Evolutionary conservation across 2,797 vertebrate genomes (phyloP), one percentile per base, ranked within the genome.

Genomic region (Thaleichthys pacificus): DNA sequence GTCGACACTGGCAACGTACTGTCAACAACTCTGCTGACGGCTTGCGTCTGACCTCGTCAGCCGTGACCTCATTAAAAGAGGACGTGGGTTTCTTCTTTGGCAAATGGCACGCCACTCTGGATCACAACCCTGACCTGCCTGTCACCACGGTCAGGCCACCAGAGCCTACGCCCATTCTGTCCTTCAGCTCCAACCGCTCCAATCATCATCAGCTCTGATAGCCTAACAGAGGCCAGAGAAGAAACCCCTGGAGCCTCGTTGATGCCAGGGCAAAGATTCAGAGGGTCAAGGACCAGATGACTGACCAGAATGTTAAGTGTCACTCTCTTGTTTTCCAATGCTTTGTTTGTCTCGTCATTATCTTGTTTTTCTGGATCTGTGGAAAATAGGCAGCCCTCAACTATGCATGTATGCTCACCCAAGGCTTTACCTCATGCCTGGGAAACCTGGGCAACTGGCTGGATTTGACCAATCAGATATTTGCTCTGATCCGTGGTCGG

Each of bases 91-190:
- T 26, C 2, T 30, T 60, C 30, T 74, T 64, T 71, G 28, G 70
- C 17, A 78, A 76, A 82, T 75, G 72, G 61, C 65, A 69, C 76
- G 57, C 69, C 30, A 58, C n/a, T 71, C 21, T 24, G 60, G 6
- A 32, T 62, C 7, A 3, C 24, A 72, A 81, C 74, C 74, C 14
- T 81, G 73, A 54, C 54, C 24, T 32, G 58, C 35, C 51, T 68
- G 68, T 69, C 69, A 69, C 14, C 38, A 12, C 9, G 30, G 35
- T 78, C 61, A 71, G 6, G 4, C 65, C 28, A 64, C 60, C 58
- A 6, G 28, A 47, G 66, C 56, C 58, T 21, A 7, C 1, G 17
- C 12, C 49, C 7, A 1, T 26, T 28, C 3, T 61, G 17, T 54
- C 30, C 58, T 69, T 64, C 61, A 67, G 56, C 57, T 17, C n/a